Conservation (phyloP, 23 tunicate species). For the Botrylloides violaceus region DNA sequence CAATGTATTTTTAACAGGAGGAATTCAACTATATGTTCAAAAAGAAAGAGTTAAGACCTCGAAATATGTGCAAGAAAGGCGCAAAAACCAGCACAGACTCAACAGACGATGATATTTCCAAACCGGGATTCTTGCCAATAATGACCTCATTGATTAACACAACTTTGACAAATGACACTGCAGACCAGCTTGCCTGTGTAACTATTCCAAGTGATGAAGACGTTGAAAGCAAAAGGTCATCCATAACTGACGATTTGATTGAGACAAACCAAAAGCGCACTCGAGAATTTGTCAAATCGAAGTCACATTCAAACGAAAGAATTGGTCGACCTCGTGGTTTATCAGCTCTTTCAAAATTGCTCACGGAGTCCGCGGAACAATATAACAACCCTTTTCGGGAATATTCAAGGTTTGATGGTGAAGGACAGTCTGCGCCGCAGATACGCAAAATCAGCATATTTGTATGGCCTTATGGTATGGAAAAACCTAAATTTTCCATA, state of each 20-base stretch:
- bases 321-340: neutral
- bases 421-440: slow-evolving; percentile 41
- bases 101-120: neutral
- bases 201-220: too few relatives aligned
- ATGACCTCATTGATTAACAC: neutral
- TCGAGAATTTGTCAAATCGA: too few relatives aligned
- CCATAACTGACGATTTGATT: neutral
- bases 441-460: slow-evolving; percentile 54
- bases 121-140: neutral
- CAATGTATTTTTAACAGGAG: neutral
- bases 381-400: slow-evolving; percentile 68
- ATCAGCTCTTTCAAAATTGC: slow-evolving; percentile 46
- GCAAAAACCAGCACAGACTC: neutral
- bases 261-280: neutral
- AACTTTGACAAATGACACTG: too few relatives aligned
- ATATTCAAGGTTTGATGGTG: slow-evolving; percentile 72
- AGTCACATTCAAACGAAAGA: too few relatives aligned
- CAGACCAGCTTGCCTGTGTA: too few relatives aligned
- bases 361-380: slow-evolving; percentile 22
- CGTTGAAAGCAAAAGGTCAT: neutral
- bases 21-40: neutral
- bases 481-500: slow-evolving; percentile 41
- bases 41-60: neutral
- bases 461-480: slow-evolving; percentile 60
- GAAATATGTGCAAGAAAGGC: neutral